Conservation (phyloP, 2,113 vertebrate species). For the Anser brachyrhynchus region DNA sequence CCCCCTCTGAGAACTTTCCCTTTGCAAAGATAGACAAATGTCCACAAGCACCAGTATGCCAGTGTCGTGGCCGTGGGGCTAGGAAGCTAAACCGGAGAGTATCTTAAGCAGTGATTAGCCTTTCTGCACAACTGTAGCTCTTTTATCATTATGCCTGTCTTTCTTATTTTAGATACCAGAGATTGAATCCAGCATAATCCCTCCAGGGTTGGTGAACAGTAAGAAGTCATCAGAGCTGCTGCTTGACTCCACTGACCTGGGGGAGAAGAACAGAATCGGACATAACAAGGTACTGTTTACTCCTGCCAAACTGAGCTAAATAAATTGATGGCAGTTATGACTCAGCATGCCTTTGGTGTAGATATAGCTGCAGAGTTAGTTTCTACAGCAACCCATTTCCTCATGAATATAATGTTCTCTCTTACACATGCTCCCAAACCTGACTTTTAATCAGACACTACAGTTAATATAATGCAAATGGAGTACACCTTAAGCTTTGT, state of each 20-base stretch:
- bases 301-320: constrained; percentile 7
- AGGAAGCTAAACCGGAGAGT: not conserved
- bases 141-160: not conserved
- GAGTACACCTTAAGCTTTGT: not conserved
- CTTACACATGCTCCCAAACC: not conserved
- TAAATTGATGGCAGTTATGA: constrained; percentile 33
- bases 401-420: constrained; percentile 17
- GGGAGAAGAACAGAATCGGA: constrained; percentile 34
- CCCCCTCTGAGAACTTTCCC: not conserved
- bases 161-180: constrained; percentile 37
- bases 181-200: constrained; percentile 55
- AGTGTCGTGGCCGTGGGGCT: not conserved
- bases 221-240: constrained; percentile 51
- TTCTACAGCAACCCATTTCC: constrained; percentile 64
- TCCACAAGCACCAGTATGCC: not conserved
- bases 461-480: constrained; percentile 47
- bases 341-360: constrained; percentile 49
- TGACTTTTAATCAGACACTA: constrained; percentile 47
- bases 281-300: not conserved
- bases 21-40: not conserved
- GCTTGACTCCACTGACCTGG: not conserved
- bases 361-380: constrained; percentile 30
- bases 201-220: constrained; percentile 41
- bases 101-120: not conserved
- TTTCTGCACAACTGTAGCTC: not conserved